Conservation (phyloP, 2,888 invertebrate genomes). For the Hemicrepidius hirtus region DNA sequence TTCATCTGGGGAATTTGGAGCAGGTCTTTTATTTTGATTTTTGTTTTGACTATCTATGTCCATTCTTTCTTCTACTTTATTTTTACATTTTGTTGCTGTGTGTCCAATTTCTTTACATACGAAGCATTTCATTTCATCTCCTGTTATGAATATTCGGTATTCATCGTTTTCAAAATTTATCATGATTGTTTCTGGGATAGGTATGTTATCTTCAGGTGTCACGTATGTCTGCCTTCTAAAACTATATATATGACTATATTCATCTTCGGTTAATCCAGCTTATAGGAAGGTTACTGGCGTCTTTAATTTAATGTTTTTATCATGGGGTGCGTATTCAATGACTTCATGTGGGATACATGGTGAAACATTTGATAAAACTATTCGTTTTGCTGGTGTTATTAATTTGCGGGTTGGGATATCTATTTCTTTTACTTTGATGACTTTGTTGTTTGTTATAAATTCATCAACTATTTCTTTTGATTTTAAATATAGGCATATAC, state of each 20-base stretch:
- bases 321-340: background rate
- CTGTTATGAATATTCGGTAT: background rate
- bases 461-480: background rate
- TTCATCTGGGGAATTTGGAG: background rate
- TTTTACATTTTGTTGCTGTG: constrained; percentile 5
- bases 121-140: constrained; percentile 11
- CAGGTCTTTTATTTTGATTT: background rate
- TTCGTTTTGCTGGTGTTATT: too few species aligned
- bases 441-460: background rate
- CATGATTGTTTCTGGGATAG: background rate
- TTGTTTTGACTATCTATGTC: background rate
- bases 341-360: too few species aligned
- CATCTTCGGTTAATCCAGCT: constrained; percentile 5
- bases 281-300: background rate
- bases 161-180: background rate
- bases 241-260: background rate
- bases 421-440: background rate
- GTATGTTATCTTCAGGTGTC: background rate
- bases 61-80: background rate
- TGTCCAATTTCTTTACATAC: constrained; percentile 3
- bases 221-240: background rate
- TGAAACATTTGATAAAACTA: too few species aligned
- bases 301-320: background rate
- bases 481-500: background rate
- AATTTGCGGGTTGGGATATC: background rate